Evolutionary conservation across 2,797 vertebrate genomes (phyloP).

Genomic region (Scleropages formosus): DNA sequence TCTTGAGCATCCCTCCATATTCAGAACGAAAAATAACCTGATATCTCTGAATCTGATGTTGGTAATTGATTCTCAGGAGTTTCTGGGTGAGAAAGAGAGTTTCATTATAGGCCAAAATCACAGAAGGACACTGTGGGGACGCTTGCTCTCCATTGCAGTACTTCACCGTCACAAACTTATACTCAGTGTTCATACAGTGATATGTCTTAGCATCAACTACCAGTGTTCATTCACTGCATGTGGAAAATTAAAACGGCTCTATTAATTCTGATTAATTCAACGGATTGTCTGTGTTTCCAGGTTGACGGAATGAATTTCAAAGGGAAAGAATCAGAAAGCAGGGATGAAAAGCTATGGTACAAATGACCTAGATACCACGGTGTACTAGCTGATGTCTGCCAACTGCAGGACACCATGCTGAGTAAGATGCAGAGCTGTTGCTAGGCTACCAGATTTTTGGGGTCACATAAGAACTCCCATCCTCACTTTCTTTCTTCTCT

Average conservation of each 20-base stretch:
- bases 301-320: neutral
- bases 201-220: neutral
- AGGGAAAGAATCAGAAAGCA: neutral
- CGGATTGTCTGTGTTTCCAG: neutral
- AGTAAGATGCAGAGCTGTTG: constrained; percentile 27
- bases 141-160: too few relatives aligned
- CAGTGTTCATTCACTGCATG: neutral
- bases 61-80: too few relatives aligned
- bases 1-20: too few relatives aligned
- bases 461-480: constrained; percentile 5
- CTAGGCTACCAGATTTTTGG: constrained; percentile 27
- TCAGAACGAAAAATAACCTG: too few relatives aligned
- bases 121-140: too few relatives aligned
- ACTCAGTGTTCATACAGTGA: neutral
- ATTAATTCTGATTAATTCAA: too few relatives aligned
- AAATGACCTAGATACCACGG: constrained; percentile 30
- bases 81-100: too few relatives aligned
- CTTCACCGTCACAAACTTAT: neutral
- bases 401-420: constrained; percentile 7
- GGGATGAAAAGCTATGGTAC: constrained; percentile 18
- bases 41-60: too few relatives aligned
- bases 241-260: too few relatives aligned
- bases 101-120: too few relatives aligned
- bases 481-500: neutral
- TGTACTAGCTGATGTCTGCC: neutral